These are phyloP conservation scores for Eurosta solidaginis DNA, from an alignment of 1,140 invertebrate species.

Conservation along the genomic window DNA sequence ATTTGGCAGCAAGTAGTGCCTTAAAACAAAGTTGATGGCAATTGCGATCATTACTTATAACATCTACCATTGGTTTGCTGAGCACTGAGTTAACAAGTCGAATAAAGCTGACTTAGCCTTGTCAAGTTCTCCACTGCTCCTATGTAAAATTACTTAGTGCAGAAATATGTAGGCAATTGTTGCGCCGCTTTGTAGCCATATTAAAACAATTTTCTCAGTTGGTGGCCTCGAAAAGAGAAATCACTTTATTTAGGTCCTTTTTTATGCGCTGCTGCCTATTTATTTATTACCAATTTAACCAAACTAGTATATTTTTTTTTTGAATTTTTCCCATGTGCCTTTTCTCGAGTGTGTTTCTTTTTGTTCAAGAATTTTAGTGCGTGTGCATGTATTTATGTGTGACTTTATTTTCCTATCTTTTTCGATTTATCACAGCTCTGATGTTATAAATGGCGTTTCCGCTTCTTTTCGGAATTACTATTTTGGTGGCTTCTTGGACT, in stretches of 20 bases:
- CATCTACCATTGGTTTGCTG: constrained; percentile 25
- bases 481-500: constrained; percentile 9
- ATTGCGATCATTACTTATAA: constrained; percentile 54
- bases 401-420: background rate
- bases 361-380: background rate
- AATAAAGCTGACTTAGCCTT: background rate
- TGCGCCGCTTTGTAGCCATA: constrained; percentile 5
- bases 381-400: background rate
- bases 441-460: constrained; percentile 12
- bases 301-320: too few relatives aligned
- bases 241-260: background rate
- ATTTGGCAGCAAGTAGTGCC: too few relatives aligned
- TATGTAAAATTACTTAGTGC: background rate
- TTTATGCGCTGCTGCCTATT: constrained; percentile 3
- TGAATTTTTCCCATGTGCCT: background rate
- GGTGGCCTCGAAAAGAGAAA: constrained; percentile 18
- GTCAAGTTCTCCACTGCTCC: background rate
- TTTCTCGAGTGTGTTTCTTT: background rate
- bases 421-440: constrained; percentile 10
- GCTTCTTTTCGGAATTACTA: background rate
- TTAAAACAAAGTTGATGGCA: constrained; percentile 26
- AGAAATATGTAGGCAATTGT: constrained; percentile 19
- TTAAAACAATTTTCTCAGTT: constrained; percentile 35
- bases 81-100: constrained; percentile 8
- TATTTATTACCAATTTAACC: too few relatives aligned